A percentile compares a stretch with the other conserved stretches of the same genome.
Conservation (phyloP, 2,797 vertebrate genomes). For the Sebastiscus albofasciatus region DNA sequence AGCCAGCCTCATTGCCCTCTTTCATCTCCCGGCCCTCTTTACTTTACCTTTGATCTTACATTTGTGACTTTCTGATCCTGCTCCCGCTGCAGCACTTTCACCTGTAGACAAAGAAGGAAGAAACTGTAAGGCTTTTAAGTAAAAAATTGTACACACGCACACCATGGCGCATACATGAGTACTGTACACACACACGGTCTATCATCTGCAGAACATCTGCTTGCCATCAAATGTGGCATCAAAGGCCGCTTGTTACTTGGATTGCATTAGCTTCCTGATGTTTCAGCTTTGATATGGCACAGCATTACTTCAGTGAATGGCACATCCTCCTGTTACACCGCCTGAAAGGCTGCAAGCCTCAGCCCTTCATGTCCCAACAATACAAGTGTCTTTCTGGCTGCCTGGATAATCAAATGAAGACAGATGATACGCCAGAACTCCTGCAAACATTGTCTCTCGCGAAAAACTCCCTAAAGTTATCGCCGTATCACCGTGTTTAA, state of each 20-base stretch:
- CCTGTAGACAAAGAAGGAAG: conserved; percentile 54
- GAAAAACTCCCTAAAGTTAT: conserved; percentile 44
- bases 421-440: conserved; percentile 46
- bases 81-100: conserved; percentile 52
- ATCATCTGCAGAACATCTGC: conserved; percentile 70
- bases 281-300: conserved; percentile 61
- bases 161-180: background rate
- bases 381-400: conserved; percentile 48
- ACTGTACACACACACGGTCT: conserved; percentile 10
- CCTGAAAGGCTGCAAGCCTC: conserved; percentile 34
- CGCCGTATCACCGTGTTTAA: conserved; percentile 24
- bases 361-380: conserved; percentile 49
- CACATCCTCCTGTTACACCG: conserved; percentile 34
- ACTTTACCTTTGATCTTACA: conserved; percentile 69
- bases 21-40: conserved; percentile 61
- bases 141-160: conserved; percentile 17
- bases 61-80: conserved; percentile 39
- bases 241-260: conserved; percentile 63
- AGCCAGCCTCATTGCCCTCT: conserved; percentile 45
- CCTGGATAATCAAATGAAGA: conserved; percentile 71
- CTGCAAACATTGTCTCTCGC: conserved; percentile 20
- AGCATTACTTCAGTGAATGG: conserved; percentile 48
- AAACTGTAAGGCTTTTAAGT: conserved; percentile 52
- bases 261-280: conserved; percentile 68
- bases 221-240: conserved; percentile 62